These are phyloP conservation scores for Epirrhoe tristata DNA, from an alignment of 2,888 invertebrate species.

Conservation along the genomic window DNA sequence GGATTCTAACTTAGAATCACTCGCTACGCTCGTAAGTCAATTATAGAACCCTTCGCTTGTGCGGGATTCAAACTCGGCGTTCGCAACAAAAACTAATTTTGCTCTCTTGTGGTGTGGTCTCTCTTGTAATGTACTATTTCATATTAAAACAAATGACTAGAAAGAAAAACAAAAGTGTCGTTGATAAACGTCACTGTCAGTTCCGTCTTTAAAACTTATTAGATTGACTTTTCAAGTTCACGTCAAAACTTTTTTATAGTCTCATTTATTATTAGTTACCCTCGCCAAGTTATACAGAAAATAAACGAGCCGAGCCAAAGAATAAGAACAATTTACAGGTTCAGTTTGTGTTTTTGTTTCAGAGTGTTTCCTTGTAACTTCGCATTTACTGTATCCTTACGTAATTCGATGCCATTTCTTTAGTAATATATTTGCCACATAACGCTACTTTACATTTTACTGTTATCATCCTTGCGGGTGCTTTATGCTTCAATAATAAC, in stretches of 20 bases:
- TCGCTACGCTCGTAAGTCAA: no score
- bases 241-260: constrained; percentile 43
- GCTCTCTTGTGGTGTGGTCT: no score
- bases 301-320: constrained; percentile 47
- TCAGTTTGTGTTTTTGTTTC: constrained; percentile 44
- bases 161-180: neutral
- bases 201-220: constrained; percentile 32
- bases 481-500: constrained; percentile 31
- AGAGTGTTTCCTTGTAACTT: constrained; percentile 38
- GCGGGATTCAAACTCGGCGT: no score
- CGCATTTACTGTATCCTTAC: constrained; percentile 36
- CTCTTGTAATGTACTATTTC: no score
- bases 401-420: constrained; percentile 45
- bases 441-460: constrained; percentile 42
- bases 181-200: neutral
- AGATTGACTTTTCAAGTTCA: constrained; percentile 44
- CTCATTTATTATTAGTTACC: constrained; percentile 51
- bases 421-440: constrained; percentile 39
- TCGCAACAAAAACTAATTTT: no score
- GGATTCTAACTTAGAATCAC: no score
- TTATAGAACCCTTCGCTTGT: no score
- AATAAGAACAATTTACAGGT: constrained; percentile 42
- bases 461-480: constrained; percentile 37
- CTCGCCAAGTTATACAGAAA: constrained; percentile 35
- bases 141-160: neutral